Base-by-base conservation (phyloP, 2,888 invertebrate species). In the Pyrrhia umbra region DNA sequence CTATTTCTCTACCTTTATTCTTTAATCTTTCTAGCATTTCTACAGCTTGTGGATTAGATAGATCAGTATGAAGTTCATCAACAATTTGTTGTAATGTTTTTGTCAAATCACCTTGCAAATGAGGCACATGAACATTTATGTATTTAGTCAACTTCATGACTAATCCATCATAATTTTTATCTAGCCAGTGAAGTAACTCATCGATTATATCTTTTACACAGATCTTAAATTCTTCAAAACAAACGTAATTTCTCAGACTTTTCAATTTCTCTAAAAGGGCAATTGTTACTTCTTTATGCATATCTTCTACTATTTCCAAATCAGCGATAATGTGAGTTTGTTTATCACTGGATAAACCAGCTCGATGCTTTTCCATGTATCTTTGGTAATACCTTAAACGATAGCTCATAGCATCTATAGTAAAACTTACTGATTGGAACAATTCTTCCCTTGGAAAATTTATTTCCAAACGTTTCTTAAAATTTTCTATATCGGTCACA, bases 301-400 rank as follows among this genome's bases (percentile, higher is more conserved):
- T 95, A 21, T 90, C 93, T 83, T 92, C 91, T 20, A 94, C 83
- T 59, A 95, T 90, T 89, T 94, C 95, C 49, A 92, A 68, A 47
- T 95, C 95, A 2, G 91, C 81, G 37, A 75, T 50, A 50, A 95
- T 63, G 69, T 90, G 82, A 5, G 79, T 69, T 77, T 89, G 88
- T 27, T 87, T 75, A 51, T 69, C 68, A 68, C 89, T 89, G 23
- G 89, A 68, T 46, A 92, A 74, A 8, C 34, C 39, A n/a, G 74
- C 23, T 40, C 78, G 78, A 72, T 89, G 68, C 25, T 86, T 88
- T 60, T 90, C 84, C 81, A 93, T 87, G 67, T 90, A 94, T 50
- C 68, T 88, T 77, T 88, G 82, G 68, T 86, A 93, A 81, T 90
- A 88, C 75, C 88, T 92, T 5, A 92, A 70, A 18, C 94, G 90